Conservation (phyloP, 2,888 invertebrate genomes). For the Acanthoscelides obtectus region DNA sequence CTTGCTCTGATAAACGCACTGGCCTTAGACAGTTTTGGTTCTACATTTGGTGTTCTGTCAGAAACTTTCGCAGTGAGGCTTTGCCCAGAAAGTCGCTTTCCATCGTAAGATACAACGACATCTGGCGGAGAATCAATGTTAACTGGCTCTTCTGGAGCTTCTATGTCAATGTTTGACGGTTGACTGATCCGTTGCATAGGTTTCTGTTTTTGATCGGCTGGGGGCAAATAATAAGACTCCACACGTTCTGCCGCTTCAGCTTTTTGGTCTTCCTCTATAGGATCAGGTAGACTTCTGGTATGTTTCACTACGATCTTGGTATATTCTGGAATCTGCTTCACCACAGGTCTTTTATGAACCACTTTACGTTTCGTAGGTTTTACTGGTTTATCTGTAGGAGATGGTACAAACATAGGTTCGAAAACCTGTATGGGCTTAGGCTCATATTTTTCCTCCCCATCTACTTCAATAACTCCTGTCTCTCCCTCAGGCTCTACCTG, state of each 20-base stretch:
- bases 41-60: conserved; percentile 29
- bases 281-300: conserved; percentile 20
- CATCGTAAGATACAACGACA: conserved; percentile 70
- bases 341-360: conserved; percentile 34
- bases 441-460: conserved; percentile 48
- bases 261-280: conserved; percentile 48
- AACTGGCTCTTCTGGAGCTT: conserved; percentile 30
- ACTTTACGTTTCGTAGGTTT: conserved; percentile 40
- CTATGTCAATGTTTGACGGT: conserved; percentile 48
- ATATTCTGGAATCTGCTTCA: conserved; percentile 28
- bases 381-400: conserved; percentile 60
- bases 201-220: conserved; percentile 51
- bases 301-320: conserved; percentile 29
- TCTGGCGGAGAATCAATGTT: conserved; percentile 44
- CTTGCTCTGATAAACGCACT: conserved; percentile 58
- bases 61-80: conserved; percentile 49
- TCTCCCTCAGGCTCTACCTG: conserved; percentile 50
- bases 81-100: conserved; percentile 67
- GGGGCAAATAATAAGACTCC: conserved; percentile 71
- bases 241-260: conserved; percentile 67
- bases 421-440: conserved; percentile 61
- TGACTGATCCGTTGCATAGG: conserved; percentile 28
- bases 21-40: conserved; percentile 48
- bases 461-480: conserved; percentile 42
- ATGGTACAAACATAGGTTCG: conserved; percentile 78